phyloP scores from a whole-genome alignment of 2,888 invertebrate genomes.

The Drosophila emarginata region DNA sequence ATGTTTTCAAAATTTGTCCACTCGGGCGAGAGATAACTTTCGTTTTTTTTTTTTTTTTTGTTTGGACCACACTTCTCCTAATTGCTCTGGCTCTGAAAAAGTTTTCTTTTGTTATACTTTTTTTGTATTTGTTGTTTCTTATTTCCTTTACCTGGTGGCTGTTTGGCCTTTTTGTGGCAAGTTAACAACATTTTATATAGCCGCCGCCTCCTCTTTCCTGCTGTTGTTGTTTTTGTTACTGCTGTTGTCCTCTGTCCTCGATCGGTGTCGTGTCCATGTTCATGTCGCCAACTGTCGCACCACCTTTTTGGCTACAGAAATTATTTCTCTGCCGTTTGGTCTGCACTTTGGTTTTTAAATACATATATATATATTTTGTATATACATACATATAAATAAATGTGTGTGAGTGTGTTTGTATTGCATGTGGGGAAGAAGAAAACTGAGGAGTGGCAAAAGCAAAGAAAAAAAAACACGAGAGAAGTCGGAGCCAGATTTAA shows the following conservation, averaged over 20 bases:
- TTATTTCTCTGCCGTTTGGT: constrained; percentile 13
- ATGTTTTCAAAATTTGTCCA: constrained; percentile 70
- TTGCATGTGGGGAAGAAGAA: constrained; percentile 9
- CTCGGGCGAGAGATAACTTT: constrained; percentile 66
- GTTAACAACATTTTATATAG: constrained; percentile 2
- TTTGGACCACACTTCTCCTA: constrained; percentile 69
- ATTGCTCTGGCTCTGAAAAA: constrained; percentile 51
- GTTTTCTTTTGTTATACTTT: constrained; percentile 23
- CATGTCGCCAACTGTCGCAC: constrained; percentile 51
- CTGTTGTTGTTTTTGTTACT: background rate
- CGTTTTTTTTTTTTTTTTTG: constrained; percentile 38
- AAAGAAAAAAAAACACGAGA: no score
- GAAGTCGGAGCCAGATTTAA: background rate
- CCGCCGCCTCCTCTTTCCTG: background rate
- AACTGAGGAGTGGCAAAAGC: constrained; percentile 5
- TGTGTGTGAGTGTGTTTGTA: constrained; percentile 8
- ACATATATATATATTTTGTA: no score
- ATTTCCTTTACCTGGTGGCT: constrained; percentile 2
- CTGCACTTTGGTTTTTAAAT: constrained; percentile 22
- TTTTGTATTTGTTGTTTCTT: constrained; percentile 23
- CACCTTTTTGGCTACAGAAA: constrained; percentile 41
- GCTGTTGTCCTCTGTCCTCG: constrained; percentile 18
- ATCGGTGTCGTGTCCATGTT: constrained; percentile 54
- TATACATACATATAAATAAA: background rate
- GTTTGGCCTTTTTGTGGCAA: constrained; percentile 18